These are phyloP conservation scores for Drosophila arawakana DNA, from an alignment of 1,140 invertebrate species.

Conservation along the genomic window DNA sequence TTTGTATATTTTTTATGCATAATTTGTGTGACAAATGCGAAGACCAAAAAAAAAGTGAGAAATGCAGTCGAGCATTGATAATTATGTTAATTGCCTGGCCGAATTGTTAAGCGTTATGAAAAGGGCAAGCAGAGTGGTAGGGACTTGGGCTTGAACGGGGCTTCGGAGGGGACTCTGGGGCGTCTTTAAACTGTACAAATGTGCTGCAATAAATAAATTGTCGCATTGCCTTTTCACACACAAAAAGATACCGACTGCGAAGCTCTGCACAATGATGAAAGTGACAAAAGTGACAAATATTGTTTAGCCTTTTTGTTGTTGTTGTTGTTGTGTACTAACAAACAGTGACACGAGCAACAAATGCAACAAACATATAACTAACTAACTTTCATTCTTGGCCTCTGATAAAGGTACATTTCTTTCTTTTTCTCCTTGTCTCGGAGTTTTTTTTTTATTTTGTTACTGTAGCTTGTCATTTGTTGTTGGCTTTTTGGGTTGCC, in stretches of 20 bases:
- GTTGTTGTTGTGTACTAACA: constrained; percentile 13
- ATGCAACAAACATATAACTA: constrained; percentile 6
- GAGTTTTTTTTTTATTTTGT: constrained; percentile 32
- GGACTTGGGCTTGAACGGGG: background rate
- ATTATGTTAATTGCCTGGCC: constrained; percentile 72
- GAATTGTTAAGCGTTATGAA: constrained; percentile 42
- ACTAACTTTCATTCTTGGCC: constrained; percentile 72
- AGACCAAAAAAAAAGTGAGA: constrained; percentile 48
- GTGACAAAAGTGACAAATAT: constrained; percentile 28
- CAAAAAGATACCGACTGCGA: constrained; percentile 36
- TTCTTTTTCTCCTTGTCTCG: constrained; percentile 13
- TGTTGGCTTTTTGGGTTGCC: constrained; percentile 66
- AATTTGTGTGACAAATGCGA: constrained; percentile 75
- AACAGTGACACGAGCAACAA: constrained; percentile 2
- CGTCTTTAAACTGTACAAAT: constrained; percentile 15
- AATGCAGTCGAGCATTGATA: constrained; percentile 73
- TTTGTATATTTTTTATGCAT: constrained; percentile 57
- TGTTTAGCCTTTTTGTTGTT: constrained; percentile 14
- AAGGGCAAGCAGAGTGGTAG: constrained; percentile 1
- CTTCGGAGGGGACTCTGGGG: background rate
- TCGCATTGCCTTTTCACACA: constrained; percentile 50
- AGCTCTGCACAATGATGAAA: constrained; percentile 27
- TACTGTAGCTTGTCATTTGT: constrained; percentile 34
- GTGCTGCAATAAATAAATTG: constrained; percentile 57
- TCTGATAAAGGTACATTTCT: constrained; percentile 59